These are phyloP conservation scores for Macquaria australasica DNA, from an alignment of 2,113 vertebrate genomes.

Conservation along the genomic window DNA sequence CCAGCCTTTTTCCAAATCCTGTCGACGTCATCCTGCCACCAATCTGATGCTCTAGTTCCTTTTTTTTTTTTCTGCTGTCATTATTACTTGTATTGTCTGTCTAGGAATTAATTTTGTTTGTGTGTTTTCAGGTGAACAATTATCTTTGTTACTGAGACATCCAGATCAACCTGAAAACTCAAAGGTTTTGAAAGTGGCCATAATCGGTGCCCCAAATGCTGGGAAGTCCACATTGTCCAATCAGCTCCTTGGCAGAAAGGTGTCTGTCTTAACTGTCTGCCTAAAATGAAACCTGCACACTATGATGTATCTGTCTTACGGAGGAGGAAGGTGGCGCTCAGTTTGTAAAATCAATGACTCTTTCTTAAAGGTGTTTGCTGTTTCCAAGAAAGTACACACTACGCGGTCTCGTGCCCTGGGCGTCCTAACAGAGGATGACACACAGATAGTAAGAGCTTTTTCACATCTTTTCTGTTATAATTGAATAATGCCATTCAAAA, in stretches of 20 bases:
- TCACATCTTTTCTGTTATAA: not conserved
- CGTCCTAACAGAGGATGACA: conserved; percentile 88
- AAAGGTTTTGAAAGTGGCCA: conserved; percentile 88
- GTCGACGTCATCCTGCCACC: conserved; percentile 12
- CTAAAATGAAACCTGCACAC: not conserved
- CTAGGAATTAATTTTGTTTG: not conserved
- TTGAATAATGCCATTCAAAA: not conserved
- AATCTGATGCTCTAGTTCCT: not conserved
- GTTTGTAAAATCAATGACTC: conserved; percentile 8
- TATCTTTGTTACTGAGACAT: conserved; percentile 77
- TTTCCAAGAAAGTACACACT: conserved; percentile 96
- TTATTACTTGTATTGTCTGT: not conserved
- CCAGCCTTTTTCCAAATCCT: not conserved
- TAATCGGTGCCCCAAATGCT: conserved; percentile 94
- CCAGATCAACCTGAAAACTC: conserved; percentile 91
- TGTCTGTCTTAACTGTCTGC: conserved; percentile 55
- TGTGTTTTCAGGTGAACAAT: conserved; percentile 84
- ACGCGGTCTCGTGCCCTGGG: conserved; percentile 89
- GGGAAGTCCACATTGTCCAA: conserved; percentile 97
- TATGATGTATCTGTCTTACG: not conserved
- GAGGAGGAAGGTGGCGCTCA: not conserved
- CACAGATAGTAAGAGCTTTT: conserved; percentile 88
- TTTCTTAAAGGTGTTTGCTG: conserved; percentile 90
- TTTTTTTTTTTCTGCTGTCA: not conserved
- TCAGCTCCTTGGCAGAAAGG: conserved; percentile 94